Evolutionary conservation across 2,113 vertebrate genomes (phyloP), one percentile per base, ranked within the genome.

Genomic region (Nansenia antarctica): DNA sequence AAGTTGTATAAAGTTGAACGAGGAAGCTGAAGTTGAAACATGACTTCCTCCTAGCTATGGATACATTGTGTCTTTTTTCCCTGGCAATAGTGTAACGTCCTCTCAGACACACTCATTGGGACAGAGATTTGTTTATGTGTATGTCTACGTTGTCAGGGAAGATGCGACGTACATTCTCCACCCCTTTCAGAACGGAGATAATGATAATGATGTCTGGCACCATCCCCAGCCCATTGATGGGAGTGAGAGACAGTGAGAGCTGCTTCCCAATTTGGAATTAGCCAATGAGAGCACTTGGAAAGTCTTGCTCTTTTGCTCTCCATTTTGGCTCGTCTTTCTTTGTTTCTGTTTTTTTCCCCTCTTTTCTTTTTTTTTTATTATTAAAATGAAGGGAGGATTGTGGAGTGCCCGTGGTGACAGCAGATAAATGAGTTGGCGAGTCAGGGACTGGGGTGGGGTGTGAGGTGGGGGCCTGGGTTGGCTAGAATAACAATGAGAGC

Each of bases 401-500:
- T 39, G 57, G 11, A 52, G 68, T 53, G 74, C 71, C 49, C 55
- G 42, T 29, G 70, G 53, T 66, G 61, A 79, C 65, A 66, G 22
- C 29, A 62, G 69, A 77, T 63, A 69, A 69, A 71, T 67, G 79
- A 68, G 68, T 65, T 39, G 68, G 74, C 77, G 74, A 79, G 83
- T 29, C 15, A 7, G 52, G 32, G 32, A 22, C 18, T 18, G 55
- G 63, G 14, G 55, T 52, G 14, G 70, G 55, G 69, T 81, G n/a
- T 74, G 64, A 85, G 82, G 77, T 11, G 73, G 68, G 70, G 86
- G 81, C 74, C 76, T 72, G 77, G 74, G 82, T 82, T 53, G 35
- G 74, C 79, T 67, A 54, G 90, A 73, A 81, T 90, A 87, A 75
- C 78, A 67, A 77, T 85, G 87, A 87, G 80, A n/a, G n/a, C n/a